Evolutionary conservation across 1,140 invertebrate genomes (phyloP).

Genomic region (Danaus plexippus): DNA sequence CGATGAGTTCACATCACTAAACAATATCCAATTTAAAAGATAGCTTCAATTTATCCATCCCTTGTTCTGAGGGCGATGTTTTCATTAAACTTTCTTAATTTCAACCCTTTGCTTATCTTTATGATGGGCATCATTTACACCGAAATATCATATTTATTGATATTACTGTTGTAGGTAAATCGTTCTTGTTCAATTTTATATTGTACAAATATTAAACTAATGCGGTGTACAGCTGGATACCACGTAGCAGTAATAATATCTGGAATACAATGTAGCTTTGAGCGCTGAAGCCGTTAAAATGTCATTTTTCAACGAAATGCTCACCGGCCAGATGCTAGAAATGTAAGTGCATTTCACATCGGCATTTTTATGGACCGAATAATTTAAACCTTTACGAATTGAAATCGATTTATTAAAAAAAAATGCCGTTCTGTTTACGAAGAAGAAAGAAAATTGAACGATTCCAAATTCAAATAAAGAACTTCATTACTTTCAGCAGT

Average conservation of each 20-base stretch:
- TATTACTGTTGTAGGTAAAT: neutral
- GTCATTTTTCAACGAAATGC: constrained; percentile 3
- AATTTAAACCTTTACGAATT: neutral
- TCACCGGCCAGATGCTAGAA: constrained; percentile 1
- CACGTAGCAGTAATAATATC: no score
- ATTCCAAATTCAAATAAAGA: constrained; percentile 18
- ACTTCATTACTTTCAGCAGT: constrained; percentile 18
- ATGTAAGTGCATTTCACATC: constrained; percentile 2
- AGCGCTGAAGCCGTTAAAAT: constrained; percentile 1
- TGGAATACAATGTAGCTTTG: no score
- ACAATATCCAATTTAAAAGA: no score
- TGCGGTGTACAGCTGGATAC: no score
- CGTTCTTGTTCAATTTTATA: neutral
- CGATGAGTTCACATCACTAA: no score
- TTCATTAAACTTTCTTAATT: constrained; percentile 47
- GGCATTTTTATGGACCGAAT: neutral
- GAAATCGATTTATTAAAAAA: no score
- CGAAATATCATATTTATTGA: constrained; percentile 16
- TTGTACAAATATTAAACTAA: no score
- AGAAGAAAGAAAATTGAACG: constrained; percentile 1
- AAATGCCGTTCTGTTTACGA: no score
- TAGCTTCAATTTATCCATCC: constrained; percentile 8
- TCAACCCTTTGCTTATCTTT: constrained; percentile 19
- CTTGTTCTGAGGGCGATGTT: constrained; percentile 23
- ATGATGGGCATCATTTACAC: constrained; percentile 10